phyloP scores from a whole-genome alignment of 2,113 vertebrate genomes.

The Heterotis niloticus region DNA sequence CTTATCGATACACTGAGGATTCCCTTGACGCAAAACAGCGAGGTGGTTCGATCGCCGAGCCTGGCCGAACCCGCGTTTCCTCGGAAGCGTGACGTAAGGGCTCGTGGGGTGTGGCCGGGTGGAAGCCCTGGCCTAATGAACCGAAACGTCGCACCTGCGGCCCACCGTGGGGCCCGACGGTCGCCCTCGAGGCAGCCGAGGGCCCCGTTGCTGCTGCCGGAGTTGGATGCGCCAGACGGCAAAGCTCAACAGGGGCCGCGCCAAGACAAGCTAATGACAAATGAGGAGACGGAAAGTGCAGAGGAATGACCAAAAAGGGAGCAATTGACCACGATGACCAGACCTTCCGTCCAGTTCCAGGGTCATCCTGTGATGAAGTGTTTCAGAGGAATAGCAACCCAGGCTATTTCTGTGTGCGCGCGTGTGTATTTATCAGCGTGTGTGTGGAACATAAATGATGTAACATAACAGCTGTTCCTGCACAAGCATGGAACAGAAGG shows the following conservation, averaged over 20 bases:
- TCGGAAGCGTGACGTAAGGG: not conserved
- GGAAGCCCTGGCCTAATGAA: slow-evolving; percentile 18
- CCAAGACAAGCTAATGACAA: not conserved
- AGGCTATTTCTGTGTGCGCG: not conserved
- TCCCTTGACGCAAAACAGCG: not conserved
- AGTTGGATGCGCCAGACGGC: not conserved
- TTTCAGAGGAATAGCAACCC: too few species aligned
- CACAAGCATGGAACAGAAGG: not conserved
- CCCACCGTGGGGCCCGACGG: slow-evolving; percentile 2
- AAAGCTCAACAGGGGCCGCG: not conserved
- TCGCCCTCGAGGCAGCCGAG: slow-evolving; percentile 14
- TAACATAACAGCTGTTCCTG: slow-evolving; percentile 4
- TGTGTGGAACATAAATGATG: not conserved
- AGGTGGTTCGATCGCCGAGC: not conserved
- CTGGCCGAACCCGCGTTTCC: not conserved
- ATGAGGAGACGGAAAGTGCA: not conserved
- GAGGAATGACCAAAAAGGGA: not conserved
- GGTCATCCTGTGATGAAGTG: too few species aligned
- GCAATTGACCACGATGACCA: not conserved
- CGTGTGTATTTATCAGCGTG: slow-evolving; percentile 12
- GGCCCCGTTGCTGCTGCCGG: not conserved
- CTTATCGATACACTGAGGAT: not conserved
- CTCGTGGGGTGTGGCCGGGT: not conserved
- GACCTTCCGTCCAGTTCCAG: not conserved
- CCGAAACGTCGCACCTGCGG: slow-evolving; percentile 16